phyloP scores from a whole-genome alignment of 2,888 invertebrate species.

The Netelia inedita region DNA sequence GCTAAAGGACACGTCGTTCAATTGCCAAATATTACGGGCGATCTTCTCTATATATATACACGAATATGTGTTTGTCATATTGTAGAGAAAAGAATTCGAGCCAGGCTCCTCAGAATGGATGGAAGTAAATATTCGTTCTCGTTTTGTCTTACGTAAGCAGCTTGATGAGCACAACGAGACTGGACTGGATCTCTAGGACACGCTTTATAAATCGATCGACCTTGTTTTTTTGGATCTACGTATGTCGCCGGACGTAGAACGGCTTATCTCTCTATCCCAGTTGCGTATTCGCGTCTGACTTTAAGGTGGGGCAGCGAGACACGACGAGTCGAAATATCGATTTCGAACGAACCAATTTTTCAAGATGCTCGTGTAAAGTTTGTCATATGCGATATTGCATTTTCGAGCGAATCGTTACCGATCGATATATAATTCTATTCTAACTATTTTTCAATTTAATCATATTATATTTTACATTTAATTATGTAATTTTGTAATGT shows the following conservation, averaged over 20 bases:
- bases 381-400: no score
- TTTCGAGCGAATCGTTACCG: no score
- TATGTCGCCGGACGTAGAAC: not conserved
- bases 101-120: constrained; percentile 53
- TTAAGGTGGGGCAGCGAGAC: not conserved
- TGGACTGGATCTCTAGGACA: constrained; percentile 31
- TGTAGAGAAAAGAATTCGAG: constrained; percentile 21
- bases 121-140: constrained; percentile 55
- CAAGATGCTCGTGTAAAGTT: no score
- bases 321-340: no score
- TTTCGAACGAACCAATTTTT: no score
- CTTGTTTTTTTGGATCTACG: constrained; percentile 6
- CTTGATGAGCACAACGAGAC: constrained; percentile 52
- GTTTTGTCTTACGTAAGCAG: constrained; percentile 61
- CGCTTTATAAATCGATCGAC: constrained; percentile 53
- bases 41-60: constrained; percentile 11
- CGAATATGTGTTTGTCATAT: not conserved
- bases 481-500: no score
- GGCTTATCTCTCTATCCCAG: not conserved
- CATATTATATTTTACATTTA: no score
- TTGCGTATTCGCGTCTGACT: not conserved
- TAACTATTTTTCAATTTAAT: no score
- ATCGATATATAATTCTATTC: no score
- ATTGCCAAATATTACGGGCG: constrained; percentile 77
- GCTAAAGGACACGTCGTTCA: constrained; percentile 71